phyloP scores from a whole-genome alignment of 2,888 invertebrate genomes.

The Syrista parreyssii region DNA sequence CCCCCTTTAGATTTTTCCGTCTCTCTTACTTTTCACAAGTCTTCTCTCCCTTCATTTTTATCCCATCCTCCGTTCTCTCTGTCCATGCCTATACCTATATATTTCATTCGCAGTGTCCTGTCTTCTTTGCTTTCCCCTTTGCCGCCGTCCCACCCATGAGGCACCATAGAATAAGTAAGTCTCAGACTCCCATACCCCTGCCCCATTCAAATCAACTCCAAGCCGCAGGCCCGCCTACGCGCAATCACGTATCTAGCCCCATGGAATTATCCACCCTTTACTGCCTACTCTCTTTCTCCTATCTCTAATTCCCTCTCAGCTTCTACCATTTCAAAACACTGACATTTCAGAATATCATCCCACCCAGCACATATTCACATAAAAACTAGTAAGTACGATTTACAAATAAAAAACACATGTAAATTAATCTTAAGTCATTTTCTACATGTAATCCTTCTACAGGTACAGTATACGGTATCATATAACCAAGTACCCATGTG shows the following conservation, averaged over 20 bases:
- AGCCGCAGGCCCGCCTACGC: slow-evolving; percentile 31
- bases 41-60: slow-evolving; percentile 1
- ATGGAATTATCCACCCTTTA: slow-evolving; percentile 4
- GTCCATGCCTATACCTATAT: slow-evolving; percentile 4
- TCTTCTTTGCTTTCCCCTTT: not conserved
- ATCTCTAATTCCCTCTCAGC: not conserved
- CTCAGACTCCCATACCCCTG: slow-evolving; percentile 16
- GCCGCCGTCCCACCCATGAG: not conserved
- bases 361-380: not conserved
- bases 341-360: not conserved
- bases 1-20: slow-evolving; percentile 12
- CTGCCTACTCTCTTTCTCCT: not conserved
- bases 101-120: not conserved
- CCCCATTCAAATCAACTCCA: slow-evolving; percentile 32
- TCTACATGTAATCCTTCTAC: not conserved
- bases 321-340: not conserved
- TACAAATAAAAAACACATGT: no score
- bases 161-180: slow-evolving; percentile 4
- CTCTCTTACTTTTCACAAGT: slow-evolving; percentile 18
- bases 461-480: not conserved
- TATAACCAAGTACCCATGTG: not conserved
- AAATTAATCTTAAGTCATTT: not conserved
- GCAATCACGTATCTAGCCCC: slow-evolving; percentile 8
- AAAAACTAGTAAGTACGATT: not conserved
- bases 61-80: not conserved